Percentiles rank a stretch among this genome's conserved stretches.
Conservation (phyloP, 2,888 invertebrate genomes). For the Andrena dorsata region DNA sequence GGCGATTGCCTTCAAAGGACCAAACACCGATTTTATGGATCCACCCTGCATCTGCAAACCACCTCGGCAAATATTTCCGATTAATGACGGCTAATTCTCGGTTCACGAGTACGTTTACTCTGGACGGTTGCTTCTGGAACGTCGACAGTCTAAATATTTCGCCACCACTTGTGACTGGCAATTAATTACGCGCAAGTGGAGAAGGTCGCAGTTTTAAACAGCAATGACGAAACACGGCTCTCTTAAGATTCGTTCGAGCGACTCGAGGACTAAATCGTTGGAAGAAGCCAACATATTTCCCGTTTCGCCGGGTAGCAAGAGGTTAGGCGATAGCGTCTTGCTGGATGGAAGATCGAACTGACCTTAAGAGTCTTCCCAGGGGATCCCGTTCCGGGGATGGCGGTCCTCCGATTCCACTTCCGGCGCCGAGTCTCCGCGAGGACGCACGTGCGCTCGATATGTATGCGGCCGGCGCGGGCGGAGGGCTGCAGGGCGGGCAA, state of each 20-base stretch:
- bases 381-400: conserved; percentile 80
- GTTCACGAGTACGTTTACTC: no score
- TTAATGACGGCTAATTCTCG: conserved; percentile 1
- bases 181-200: no score
- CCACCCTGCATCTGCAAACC: conserved; percentile 10
- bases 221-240: not conserved
- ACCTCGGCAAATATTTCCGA: not conserved
- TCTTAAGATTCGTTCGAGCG: not conserved
- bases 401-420: conserved; percentile 75
- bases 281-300: conserved; percentile 25
- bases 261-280: conserved; percentile 6
- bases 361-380: conserved; percentile 79
- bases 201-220: no score
- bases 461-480: conserved; percentile 82
- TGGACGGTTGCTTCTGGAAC: not conserved
- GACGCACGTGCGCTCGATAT: conserved; percentile 83
- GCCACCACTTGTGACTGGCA: no score
- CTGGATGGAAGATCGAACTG: conserved; percentile 38
- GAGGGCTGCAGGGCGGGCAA: conserved; percentile 81
- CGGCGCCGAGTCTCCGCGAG: conserved; percentile 78
- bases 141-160: not conserved
- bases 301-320: not conserved
- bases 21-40: conserved; percentile 43
- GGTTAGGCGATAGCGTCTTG: not conserved
- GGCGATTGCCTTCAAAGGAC: conserved; percentile 46